Base-by-base conservation (phyloP, 2,888 invertebrate species). In the Bedellia somnulentella region DNA sequence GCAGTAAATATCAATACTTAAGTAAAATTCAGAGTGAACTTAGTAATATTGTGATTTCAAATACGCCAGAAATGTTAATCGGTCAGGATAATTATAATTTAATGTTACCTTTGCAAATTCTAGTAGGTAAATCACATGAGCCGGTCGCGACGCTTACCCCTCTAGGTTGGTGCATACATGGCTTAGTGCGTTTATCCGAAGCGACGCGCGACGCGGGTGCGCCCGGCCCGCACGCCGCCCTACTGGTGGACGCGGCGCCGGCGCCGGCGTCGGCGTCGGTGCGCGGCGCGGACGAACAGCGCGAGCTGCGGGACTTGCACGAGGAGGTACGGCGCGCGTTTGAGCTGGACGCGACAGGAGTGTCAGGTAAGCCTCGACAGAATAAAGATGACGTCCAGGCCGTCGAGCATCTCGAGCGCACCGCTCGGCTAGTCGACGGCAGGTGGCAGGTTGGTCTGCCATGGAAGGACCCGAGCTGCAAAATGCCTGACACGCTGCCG, bases 391-490 rank as follows among this genome's bases (percentile, higher is more conserved):
- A 38, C 14, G 26, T 11, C 16, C 21, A 15, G 2, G 31, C 26
- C 10, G 5, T 3, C 9, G n/a, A 15, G 21, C 21, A 13, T 1
- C 15, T 29, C 9, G 39, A 46, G 26, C 16, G 33, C 2, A 38
- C 42, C 0, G 25, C 42, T 1, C 5, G 2, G 1, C 27, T 43
- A 1, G 21, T 34, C 0, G 33, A 40, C 17, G 42, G 39, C 1
- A 17, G 37, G 5, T 45, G 43, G 42, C 23, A 36, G 5, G 42
- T 44, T 2, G 38, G 42, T 4, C 22, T 45, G 8, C 43, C 42
- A 1, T 45, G 44, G 43, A 33, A 31, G n/a, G 37, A 40, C 16
- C 13, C 13, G 0, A 30, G 26, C 26, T 32, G 33, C n/a, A 11
- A 13, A 3, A 34, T 42, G 37, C 41, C 40, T 1, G 37, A 43